Percentiles rank a stretch among this genome's conserved stretches.
Conservation (phyloP, 1,140 invertebrate genomes). For the Pseudomyrmex dendroicus region DNA sequence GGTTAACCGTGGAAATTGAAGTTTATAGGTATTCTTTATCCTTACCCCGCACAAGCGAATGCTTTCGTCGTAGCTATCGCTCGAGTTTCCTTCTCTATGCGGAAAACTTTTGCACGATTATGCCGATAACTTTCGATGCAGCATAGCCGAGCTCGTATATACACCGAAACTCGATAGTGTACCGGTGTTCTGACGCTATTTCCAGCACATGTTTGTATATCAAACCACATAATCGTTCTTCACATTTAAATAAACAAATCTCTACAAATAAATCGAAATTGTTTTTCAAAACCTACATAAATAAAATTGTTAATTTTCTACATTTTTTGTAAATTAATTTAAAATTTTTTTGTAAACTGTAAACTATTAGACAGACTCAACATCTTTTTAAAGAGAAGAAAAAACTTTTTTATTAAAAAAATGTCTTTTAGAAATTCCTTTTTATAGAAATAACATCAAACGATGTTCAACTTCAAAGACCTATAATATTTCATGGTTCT, state of each 20-base stretch:
- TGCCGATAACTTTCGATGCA: slow-evolving; percentile 38
- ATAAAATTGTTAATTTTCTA: no score
- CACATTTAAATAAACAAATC: slow-evolving; percentile 6
- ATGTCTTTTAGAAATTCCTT: no score
- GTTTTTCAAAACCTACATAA: no score
- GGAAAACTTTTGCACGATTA: slow-evolving; percentile 35
- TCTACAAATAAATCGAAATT: no score
- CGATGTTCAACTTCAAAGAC: no score
- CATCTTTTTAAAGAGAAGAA: no score
- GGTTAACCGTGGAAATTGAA: slow-evolving; percentile 2
- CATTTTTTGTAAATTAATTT: no score
- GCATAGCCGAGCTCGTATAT: background rate
- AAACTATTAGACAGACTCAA: no score
- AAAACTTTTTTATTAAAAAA: no score
- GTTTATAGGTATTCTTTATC: background rate
- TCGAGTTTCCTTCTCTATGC: background rate
- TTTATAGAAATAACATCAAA: no score
- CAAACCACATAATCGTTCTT: background rate
- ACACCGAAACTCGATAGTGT: background rate
- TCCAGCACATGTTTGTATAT: background rate
- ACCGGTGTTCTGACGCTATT: background rate
- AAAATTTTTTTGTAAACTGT: no score
- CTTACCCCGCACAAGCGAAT: background rate
- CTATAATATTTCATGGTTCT: no score
- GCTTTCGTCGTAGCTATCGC: slow-evolving; percentile 1